These are phyloP conservation scores for Clamator glandarius DNA, from an alignment of 2,797 vertebrate genomes.

Conservation along the genomic window DNA sequence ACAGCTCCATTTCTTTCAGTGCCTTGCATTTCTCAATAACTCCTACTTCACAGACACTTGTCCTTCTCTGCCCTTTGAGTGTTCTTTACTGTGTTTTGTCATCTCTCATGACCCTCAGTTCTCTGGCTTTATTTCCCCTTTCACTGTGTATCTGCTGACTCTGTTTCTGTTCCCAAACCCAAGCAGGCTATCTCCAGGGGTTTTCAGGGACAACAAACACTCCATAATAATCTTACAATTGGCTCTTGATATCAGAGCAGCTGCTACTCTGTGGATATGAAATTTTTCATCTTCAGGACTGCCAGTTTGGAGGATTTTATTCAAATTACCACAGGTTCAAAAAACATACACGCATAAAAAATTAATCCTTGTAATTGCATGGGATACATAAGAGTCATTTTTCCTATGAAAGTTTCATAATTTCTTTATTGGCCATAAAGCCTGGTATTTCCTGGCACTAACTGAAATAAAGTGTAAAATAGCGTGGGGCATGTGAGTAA, in stretches of 20 bases:
- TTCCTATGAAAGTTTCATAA: background rate
- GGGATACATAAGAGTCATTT: background rate
- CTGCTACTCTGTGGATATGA: background rate
- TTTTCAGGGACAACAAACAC: conserved; percentile 33
- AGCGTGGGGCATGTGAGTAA: background rate
- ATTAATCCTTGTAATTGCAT: background rate
- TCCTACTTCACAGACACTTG: background rate
- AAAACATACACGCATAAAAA: background rate
- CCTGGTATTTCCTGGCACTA: background rate
- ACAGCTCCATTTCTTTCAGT: background rate
- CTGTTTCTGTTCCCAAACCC: background rate
- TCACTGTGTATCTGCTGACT: background rate
- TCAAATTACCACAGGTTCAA: background rate
- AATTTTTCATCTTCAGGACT: background rate
- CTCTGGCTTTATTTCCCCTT: conserved; percentile 6
- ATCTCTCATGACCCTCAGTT: background rate
- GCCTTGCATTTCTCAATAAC: background rate
- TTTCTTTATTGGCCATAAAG: background rate
- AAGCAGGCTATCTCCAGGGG: background rate
- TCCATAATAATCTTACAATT: background rate
- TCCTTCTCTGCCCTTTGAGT: background rate
- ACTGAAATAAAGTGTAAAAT: background rate
- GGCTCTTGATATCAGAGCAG: conserved; percentile 20
- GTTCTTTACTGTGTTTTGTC: background rate
- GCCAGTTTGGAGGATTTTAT: background rate